These are phyloP conservation scores for Artemisiospiza belli DNA, from an alignment of 2,113 vertebrate species.

Conservation along the genomic window DNA sequence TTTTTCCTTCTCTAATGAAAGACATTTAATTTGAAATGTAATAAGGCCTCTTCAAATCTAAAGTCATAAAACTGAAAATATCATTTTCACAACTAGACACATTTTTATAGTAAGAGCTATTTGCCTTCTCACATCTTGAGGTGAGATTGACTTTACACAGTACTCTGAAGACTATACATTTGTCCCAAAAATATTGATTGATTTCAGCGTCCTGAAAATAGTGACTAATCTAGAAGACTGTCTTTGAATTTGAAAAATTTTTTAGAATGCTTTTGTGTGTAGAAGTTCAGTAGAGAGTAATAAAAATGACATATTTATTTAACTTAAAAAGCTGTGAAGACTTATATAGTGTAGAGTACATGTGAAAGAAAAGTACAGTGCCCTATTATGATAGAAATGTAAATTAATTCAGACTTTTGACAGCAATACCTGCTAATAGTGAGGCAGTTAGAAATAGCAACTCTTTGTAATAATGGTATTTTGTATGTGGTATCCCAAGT, in stretches of 20 bases:
- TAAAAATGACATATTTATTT: not conserved
- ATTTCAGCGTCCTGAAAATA: not conserved
- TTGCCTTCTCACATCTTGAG: not conserved
- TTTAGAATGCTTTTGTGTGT: not conserved
- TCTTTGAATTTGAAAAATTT: not conserved
- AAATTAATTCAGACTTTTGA: not conserved
- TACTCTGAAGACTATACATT: not conserved
- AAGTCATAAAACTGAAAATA: conserved; percentile 3
- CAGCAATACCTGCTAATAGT: not conserved
- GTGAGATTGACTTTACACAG: not conserved
- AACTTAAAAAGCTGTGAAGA: not conserved
- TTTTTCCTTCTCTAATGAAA: not conserved
- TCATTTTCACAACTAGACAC: not conserved
- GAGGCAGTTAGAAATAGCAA: not conserved
- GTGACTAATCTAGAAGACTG: not conserved
- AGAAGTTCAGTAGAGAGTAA: not conserved
- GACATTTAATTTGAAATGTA: not conserved
- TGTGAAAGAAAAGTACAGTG: not conserved
- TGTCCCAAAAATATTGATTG: not conserved
- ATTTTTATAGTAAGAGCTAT: not conserved
- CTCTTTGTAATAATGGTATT: not conserved
- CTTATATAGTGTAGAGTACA: not conserved
- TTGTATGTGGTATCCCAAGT: not conserved
- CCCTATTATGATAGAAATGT: not conserved
- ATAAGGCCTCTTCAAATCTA: not conserved